Evolutionary conservation across 1,140 invertebrate genomes (phyloP).

Genomic region (Idris sp.): DNA sequence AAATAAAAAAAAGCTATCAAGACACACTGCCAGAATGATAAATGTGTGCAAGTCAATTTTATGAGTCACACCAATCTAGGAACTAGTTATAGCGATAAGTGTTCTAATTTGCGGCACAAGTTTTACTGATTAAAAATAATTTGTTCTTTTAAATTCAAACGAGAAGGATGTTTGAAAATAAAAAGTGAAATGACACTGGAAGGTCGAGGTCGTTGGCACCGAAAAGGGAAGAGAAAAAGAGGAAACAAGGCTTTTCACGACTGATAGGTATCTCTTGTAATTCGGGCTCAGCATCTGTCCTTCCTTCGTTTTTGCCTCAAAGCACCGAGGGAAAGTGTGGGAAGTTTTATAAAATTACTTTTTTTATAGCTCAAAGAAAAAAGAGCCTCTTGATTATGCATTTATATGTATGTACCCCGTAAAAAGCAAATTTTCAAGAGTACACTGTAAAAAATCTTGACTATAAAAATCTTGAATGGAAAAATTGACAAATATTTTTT

Average conservation of each 20-base stretch:
- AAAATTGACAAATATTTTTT: no score
- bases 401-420: no score
- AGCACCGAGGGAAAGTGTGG: no score
- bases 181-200: slow-evolving; percentile 38
- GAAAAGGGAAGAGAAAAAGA: slow-evolving; percentile 27
- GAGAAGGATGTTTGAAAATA: slow-evolving; percentile 10
- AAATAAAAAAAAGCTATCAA: no score
- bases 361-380: no score
- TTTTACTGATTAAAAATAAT: slow-evolving; percentile 15
- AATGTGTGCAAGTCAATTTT: slow-evolving; percentile 27
- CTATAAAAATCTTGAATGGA: no score
- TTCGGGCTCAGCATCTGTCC: slow-evolving; percentile 39
- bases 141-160: no score
- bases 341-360: no score
- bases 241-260: slow-evolving; percentile 53
- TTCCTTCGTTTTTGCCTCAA: slow-evolving; percentile 30
- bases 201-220: slow-evolving; percentile 55
- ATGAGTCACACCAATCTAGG: slow-evolving; percentile 35
- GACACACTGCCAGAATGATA: slow-evolving; percentile 39
- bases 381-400: no score
- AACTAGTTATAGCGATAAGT: slow-evolving; percentile 18
- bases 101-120: slow-evolving; percentile 20
- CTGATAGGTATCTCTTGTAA: slow-evolving; percentile 50
- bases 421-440: no score
- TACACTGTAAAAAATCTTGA: no score